Conservation (phyloP, 2,888 invertebrate species). For the Pollenia griseotomentosa region DNA sequence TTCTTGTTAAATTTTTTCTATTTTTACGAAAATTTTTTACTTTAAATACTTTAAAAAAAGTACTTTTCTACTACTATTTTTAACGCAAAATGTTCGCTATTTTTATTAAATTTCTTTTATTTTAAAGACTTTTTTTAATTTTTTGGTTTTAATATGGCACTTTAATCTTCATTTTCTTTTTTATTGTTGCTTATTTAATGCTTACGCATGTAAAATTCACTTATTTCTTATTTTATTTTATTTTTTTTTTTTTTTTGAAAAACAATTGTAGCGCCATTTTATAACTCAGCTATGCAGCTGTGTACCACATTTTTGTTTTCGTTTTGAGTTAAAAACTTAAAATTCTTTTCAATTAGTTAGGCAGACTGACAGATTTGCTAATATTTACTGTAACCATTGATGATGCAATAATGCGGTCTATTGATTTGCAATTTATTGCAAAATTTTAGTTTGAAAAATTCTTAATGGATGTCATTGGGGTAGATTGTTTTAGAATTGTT, state of each 20-base stretch:
- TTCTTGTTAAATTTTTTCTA: too few relatives aligned
- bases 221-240: conserved; percentile 10
- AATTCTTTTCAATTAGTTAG: conserved; percentile 9
- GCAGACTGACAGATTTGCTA: neutral
- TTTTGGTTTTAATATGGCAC: neutral
- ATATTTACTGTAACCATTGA: conserved; percentile 27
- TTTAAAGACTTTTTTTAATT: neutral
- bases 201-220: conserved; percentile 8
- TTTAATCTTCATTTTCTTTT: neutral
- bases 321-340: conserved; percentile 1
- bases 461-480: too few relatives aligned
- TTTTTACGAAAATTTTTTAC: too few relatives aligned
- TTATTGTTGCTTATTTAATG: conserved; percentile 31
- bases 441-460: conserved; percentile 25
- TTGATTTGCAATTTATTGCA: conserved; percentile 67
- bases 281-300: conserved; percentile 62
- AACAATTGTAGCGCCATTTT: conserved; percentile 66
- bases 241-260: neutral
- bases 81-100: neutral
- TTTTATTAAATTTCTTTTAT: neutral
- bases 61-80: conserved; percentile 2
- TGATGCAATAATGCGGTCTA: conserved; percentile 68
- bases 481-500: too few relatives aligned
- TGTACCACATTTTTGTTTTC: conserved; percentile 46
- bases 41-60: neutral